Evolutionary conservation across 2,888 invertebrate species (phyloP), one percentile per base, ranked within the genome.

Genomic region (Xestia rhomboidea): DNA sequence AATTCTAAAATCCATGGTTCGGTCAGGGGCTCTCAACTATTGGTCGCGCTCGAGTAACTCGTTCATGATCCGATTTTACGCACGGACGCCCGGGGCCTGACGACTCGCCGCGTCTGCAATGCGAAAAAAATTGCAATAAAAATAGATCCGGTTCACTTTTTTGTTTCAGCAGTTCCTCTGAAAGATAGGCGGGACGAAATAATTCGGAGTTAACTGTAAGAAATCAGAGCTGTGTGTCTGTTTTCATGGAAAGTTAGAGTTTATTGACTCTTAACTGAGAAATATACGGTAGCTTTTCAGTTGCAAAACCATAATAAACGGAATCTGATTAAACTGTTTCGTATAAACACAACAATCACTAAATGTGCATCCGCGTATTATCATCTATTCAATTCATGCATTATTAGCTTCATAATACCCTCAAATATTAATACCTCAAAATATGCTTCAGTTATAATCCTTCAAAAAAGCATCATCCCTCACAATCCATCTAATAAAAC

Each of bases 1-100:
- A 51, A 80, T 77, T 84, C 63, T 60, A 72, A 77, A 81, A 77
- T 77, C 69, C 57, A 75, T 75, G 74, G 74, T 34, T 86, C 93
- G 92, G 94, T 94, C 95, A 94, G 95, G 91, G 93, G 93, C 91
- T 92, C 92, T 88, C 92, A 93, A 95, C 93, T 93, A 92, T 92
- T 88, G 92, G 92, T 90, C 89, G 91, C 91, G 92, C 87, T 89
- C 90, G 88, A 87, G 69, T 89, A 88, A 63, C 71, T 85, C 87
- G 82, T 80, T 82, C 90, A 87, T 91, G 91, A 94, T 92, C 90
- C 91, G 94, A 94, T 94, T 94, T 90, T 89, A 94, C 92, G 93
- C 90, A 86, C 90, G 89, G 88, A 84, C 89, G 91, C 88, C 76
- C 87, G 46, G 67, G 75, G 76, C 81, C 75, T 73, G 81, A 67